A percentile compares a stretch with the other conserved stretches of the same genome.
Conservation (phyloP, 2,888 invertebrate genomes). For the Drosophila multiciliata region DNA sequence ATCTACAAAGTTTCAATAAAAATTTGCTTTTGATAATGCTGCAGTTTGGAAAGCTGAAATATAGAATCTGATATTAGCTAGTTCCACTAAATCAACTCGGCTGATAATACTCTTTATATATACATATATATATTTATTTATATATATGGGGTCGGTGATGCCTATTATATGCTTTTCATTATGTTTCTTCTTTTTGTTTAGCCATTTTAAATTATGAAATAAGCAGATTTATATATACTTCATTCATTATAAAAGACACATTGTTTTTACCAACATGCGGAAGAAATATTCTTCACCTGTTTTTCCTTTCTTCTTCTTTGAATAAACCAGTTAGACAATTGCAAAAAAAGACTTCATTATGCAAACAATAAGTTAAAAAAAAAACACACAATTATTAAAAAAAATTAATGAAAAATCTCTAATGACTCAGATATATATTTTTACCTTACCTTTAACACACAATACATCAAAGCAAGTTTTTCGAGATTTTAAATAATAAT, state of each 20-base stretch:
- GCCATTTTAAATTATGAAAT: not conserved
- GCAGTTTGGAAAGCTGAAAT: not conserved
- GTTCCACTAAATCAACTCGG: not conserved
- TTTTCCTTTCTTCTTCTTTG: not conserved
- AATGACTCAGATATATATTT: not conserved
- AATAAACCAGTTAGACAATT: too few species aligned
- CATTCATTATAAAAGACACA: not conserved
- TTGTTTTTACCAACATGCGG: not conserved
- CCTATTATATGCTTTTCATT: not conserved
- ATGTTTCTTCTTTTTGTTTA: too few species aligned
- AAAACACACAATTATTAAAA: not conserved
- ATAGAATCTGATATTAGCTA: not conserved
- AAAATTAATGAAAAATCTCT: not conserved
- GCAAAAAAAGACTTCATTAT: not conserved
- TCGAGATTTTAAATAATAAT: not conserved
- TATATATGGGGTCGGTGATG: not conserved
- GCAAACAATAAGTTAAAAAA: not conserved
- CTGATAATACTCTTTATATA: not conserved
- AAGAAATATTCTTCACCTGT: not conserved
- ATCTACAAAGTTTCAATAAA: not conserved
- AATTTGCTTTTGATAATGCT: not conserved
- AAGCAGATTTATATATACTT: not conserved
- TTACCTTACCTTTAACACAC: not conserved
- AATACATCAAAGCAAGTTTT: not conserved
- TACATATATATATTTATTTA: not conserved